phyloP scores from a whole-genome alignment of 1,140 invertebrate species.

The Listronotus oregonensis region DNA sequence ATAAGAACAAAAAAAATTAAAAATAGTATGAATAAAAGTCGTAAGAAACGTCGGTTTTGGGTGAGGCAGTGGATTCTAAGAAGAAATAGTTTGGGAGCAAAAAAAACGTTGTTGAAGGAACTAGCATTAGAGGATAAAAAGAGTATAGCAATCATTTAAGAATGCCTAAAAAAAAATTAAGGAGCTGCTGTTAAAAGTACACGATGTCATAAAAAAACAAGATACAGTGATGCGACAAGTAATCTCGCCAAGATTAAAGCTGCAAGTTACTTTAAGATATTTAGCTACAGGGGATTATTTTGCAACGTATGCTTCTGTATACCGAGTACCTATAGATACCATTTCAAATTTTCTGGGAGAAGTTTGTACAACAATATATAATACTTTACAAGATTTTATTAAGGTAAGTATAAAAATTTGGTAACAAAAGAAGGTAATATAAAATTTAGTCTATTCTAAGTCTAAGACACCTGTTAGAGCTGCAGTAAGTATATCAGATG shows the following conservation, averaged over 20 bases:
- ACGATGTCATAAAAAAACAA: conserved; percentile 44
- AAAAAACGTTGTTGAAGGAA: too few relatives aligned
- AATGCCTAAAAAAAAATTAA: conserved; percentile 43
- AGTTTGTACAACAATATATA: conserved; percentile 36
- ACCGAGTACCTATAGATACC: conserved; percentile 41
- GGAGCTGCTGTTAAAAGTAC: conserved; percentile 39
- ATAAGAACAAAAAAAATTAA: too few relatives aligned
- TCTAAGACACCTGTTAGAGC: conserved; percentile 32
- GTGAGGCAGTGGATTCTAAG: too few relatives aligned
- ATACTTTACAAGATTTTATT: conserved; percentile 42
- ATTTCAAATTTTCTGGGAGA: conserved; percentile 39
- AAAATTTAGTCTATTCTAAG: conserved; percentile 9
- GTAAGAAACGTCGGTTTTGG: too few relatives aligned
- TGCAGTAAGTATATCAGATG: conserved; percentile 34
- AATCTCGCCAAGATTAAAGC: too few relatives aligned
- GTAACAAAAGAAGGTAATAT: conserved; percentile 2
- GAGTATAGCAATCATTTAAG: too few relatives aligned
- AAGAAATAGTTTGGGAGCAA: too few relatives aligned
- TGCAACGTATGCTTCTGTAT: conserved; percentile 27
- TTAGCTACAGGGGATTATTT: too few relatives aligned
- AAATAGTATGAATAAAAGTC: too few relatives aligned
- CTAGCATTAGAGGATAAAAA: too few relatives aligned
- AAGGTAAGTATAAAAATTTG: conserved; percentile 38
- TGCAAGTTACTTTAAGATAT: too few relatives aligned
- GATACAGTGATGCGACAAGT: too few relatives aligned